phyloP scores from a whole-genome alignment of 2,888 invertebrate species.

The Lucinisca nassula region DNA sequence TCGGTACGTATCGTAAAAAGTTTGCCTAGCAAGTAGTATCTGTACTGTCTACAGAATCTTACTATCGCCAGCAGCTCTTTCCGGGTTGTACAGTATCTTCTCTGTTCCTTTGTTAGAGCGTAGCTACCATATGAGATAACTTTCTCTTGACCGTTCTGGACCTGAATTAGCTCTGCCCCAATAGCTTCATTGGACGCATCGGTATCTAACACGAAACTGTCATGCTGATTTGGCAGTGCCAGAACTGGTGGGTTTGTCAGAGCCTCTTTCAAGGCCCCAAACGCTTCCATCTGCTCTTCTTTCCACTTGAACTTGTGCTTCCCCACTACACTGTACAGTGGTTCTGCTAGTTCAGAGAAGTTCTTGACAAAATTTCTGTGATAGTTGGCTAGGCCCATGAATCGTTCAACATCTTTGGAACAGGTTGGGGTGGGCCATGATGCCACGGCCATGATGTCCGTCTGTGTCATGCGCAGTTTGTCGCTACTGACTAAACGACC shows the following conservation, averaged over 20 bases:
- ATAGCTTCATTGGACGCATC: slow-evolving; percentile 66
- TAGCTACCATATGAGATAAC: slow-evolving; percentile 62
- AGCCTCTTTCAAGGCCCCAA: slow-evolving; percentile 18
- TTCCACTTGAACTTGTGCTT: slow-evolving; percentile 51
- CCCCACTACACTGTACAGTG: slow-evolving; percentile 52
- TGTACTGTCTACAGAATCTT: slow-evolving; percentile 51
- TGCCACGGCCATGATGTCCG: background rate
- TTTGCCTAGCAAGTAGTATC: slow-evolving; percentile 59
- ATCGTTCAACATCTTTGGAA: slow-evolving; percentile 57
- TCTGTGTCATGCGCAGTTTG: background rate
- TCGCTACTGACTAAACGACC: background rate
- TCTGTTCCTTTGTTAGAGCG: slow-evolving; percentile 51
- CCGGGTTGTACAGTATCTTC: slow-evolving; percentile 64
- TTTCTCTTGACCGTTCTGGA: slow-evolving; percentile 63
- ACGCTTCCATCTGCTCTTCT: slow-evolving; percentile 36
- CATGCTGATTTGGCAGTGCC: slow-evolving; percentile 48
- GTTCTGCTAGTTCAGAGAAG: slow-evolving; percentile 46
- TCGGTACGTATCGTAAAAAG: slow-evolving; percentile 59
- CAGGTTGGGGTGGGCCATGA: slow-evolving; percentile 20
- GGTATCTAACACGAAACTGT: slow-evolving; percentile 62
- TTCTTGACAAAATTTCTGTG: slow-evolving; percentile 43
- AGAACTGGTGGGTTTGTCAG: slow-evolving; percentile 47
- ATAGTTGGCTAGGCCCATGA: slow-evolving; percentile 52
- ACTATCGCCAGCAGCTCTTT: slow-evolving; percentile 68
- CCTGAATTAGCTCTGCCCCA: slow-evolving; percentile 64